Evolutionary conservation across 2,113 vertebrate species (phyloP).

Genomic region (Scomber scombrus): DNA sequence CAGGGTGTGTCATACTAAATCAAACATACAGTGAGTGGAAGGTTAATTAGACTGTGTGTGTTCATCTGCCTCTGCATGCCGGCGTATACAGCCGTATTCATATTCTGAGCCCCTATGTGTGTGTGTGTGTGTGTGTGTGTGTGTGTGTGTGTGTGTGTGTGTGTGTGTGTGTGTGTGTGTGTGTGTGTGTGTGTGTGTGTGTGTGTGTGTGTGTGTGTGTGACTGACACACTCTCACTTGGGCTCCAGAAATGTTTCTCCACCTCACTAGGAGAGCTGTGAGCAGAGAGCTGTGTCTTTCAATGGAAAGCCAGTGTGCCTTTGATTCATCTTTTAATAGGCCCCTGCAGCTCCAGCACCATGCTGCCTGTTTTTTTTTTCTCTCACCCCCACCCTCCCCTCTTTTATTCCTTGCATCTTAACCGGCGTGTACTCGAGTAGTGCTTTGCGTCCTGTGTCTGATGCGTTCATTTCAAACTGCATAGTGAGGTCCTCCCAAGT

Average conservation of each 20-base stretch:
- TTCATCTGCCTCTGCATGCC: slow-evolving; percentile 1
- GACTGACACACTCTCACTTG: slow-evolving; percentile 41
- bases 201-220: slow-evolving; percentile 1
- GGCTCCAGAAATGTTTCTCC: slow-evolving; percentile 34
- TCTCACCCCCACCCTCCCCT: slow-evolving; percentile 2
- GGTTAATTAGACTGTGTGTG: slow-evolving; percentile 44
- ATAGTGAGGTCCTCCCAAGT: not conserved
- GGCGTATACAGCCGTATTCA: not conserved
- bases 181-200: slow-evolving; percentile 15
- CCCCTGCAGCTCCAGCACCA: slow-evolving; percentile 65
- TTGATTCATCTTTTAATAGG: slow-evolving; percentile 83
- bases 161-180: slow-evolving; percentile 7
- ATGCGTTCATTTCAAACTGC: slow-evolving; percentile 33
- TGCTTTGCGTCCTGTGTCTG: slow-evolving; percentile 4
- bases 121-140: not conserved
- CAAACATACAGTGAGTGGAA: slow-evolving; percentile 21
- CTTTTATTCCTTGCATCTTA: slow-evolving; percentile 28
- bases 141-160: slow-evolving; percentile 20
- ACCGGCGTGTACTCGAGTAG: not conserved
- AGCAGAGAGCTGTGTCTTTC: slow-evolving; percentile 45
- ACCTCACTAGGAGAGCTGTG: slow-evolving; percentile 39
- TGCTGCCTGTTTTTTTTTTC: slow-evolving; percentile 38
- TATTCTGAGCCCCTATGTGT: not conserved
- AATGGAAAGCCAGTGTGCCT: slow-evolving; percentile 55
- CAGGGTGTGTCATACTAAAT: not conserved